Base-by-base conservation (phyloP, 2,888 invertebrate species). In the Cosmopolites sordidus region DNA sequence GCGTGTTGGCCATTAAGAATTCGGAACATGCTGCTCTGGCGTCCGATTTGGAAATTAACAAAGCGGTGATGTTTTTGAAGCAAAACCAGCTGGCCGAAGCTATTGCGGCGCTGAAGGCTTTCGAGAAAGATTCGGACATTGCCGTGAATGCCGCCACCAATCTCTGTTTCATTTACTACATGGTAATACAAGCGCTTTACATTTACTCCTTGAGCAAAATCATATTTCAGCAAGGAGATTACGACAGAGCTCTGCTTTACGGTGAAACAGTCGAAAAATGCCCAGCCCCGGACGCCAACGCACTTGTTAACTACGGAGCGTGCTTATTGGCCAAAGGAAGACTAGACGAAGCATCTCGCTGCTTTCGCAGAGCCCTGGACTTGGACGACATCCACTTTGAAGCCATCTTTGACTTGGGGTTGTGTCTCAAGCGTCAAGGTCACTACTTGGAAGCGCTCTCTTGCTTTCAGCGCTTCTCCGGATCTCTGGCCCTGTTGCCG, bases 1-100 rank as follows among this genome's bases (percentile, higher is more conserved):
- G 98, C 73, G 91, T 96, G 47, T 93, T 95, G 63, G 85, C 90
- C 16, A 89, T 98, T 45, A 92, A 94, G 69, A 86, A 88, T 42
- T 94, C 96, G n/a, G 85, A 83, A 69, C 90, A 88, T 65, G 82
- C 86, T 30, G 82, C 83, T 70, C 78, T 92, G 59, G 93, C 90
- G 39, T 88, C 86, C 64, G 96, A 89, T 77, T 76, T 95, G 60
- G 94, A 95, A 75, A 86, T 94, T 59, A 92, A 91, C 73, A 93
- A 93, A 73, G 92, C 92, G 0, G 83, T 92, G 58, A 89, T 89
- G 70, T 89, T 84, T 70, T 75, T 93, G 44, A 86, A 89, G 55
- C 88, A 90, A 71, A 84, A 88, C 58, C 88, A 92, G 69, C 81
- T 92, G 47, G 78, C 77, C 44, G 79, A 87, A 73, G 92, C 93